phyloP scores from a whole-genome alignment of 2,888 invertebrate genomes.

The Agonopterix arenella region DNA sequence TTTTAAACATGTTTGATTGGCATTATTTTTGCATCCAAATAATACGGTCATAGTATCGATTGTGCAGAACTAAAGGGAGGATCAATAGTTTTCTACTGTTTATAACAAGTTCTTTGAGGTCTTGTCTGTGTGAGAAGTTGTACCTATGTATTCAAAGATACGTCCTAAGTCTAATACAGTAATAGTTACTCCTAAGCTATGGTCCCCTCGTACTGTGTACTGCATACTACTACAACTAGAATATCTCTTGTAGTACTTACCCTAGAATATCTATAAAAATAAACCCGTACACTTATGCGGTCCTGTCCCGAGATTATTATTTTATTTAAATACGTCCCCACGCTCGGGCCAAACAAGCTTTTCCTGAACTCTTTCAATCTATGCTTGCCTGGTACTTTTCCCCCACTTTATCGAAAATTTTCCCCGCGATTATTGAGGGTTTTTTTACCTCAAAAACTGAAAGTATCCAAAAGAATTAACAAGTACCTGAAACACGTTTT shows the following conservation, averaged over 20 bases:
- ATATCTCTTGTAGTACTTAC: conserved; percentile 12
- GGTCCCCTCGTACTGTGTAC: conserved; percentile 13
- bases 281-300: conserved; percentile 27
- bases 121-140: too few species aligned
- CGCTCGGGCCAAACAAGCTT: conserved; percentile 14
- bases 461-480: conserved; percentile 1
- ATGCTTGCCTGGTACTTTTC: conserved; percentile 51
- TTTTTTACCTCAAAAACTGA: conserved; percentile 10
- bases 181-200: not conserved
- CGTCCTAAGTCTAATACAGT: too few species aligned
- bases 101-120: too few species aligned
- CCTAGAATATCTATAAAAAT: conserved; percentile 20
- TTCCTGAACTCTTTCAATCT: conserved; percentile 15
- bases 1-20: too few species aligned
- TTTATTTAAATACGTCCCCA: conserved; percentile 48
- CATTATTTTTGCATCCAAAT: too few species aligned
- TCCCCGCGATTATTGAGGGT: conserved; percentile 30
- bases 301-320: conserved; percentile 53
- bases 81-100: too few species aligned
- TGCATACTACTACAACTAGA: conserved; percentile 15
- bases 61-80: too few species aligned
- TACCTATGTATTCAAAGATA: too few species aligned
- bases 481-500: too few species aligned
- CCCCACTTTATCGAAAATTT: conserved; percentile 60
- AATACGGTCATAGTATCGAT: too few species aligned